Evolutionary conservation across 2,797 vertebrate genomes (phyloP), one percentile per base, ranked within the genome.

Genomic region (Odontamblyopus lacepedii): DNA sequence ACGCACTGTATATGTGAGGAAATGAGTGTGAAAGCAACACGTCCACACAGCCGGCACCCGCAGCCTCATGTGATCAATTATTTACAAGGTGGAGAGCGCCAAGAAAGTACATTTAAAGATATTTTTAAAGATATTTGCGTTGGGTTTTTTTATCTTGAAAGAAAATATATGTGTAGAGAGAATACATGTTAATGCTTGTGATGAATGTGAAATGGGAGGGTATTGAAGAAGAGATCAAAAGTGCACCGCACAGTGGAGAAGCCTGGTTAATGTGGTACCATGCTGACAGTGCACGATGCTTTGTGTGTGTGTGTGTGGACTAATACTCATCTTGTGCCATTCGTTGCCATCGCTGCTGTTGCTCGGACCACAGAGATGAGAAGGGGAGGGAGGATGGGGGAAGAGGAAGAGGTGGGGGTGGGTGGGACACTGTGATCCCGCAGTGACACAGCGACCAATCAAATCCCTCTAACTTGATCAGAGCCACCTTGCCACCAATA

Each of bases 21-120:
- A 84, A 88, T 84, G 76, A 63, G 82, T 86, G 82, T 89, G 86
- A 89, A 91, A 90, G 89, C 89, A 87, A 88, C 84, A 91, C 74
- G 87, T 88, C 85, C 77, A 26, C 9, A 71, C 86, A 88, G 82
- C 79, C 53, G 19, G 77, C 84, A 76, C 80, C 86, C 75, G 32
- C 75, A 83, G 85, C 75, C 15, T 74, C 55, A 76, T 86, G 63
- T 91, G 87, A 90, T 92, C 82, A 90, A 90, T 88, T 90, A 92
- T 92, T 84, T 83, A 92, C 89, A 71, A 83, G 64, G 48, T 60
- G 80, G 82, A 74, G 85, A 85, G 71, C 83, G 78, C 82, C 83
- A 84, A 88, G 87, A 84, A 89, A 85, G 76, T 87, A 81, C 85
- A 87, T 88, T 86, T 84, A 86, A 88, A 87, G 81, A 86, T 84